These are phyloP conservation scores for Oncorhynchus keta DNA, from an alignment of 2,113 vertebrate species.

Conservation along the genomic window DNA sequence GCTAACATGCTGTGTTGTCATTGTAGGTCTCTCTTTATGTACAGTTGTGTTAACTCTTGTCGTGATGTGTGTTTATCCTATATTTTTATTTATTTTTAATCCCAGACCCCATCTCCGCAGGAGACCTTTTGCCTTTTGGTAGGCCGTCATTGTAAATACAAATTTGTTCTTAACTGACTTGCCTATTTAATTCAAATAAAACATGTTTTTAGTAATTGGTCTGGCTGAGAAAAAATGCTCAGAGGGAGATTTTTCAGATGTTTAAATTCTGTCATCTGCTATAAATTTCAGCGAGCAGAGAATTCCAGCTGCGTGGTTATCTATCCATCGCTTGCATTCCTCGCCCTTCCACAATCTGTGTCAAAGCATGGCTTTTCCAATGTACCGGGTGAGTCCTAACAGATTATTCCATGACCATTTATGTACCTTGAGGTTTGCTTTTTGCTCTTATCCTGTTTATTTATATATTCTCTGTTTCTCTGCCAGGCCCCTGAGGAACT, in stretches of 20 bases:
- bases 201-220: background rate
- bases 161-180: too few relatives aligned
- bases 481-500: conserved; percentile 76
- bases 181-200: too few relatives aligned
- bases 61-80: too few relatives aligned
- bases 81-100: too few relatives aligned
- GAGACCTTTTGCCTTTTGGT: too few relatives aligned
- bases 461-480: background rate
- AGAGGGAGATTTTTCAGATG: background rate
- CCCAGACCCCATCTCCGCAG: too few relatives aligned
- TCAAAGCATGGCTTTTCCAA: conserved; percentile 63
- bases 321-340: conserved; percentile 67
- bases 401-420: background rate
- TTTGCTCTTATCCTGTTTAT: background rate
- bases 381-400: conserved; percentile 68
- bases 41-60: too few relatives aligned
- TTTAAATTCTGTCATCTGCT: background rate
- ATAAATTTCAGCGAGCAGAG: conserved; percentile 51
- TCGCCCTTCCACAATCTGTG: conserved; percentile 60
- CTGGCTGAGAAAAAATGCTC: background rate
- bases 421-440: background rate
- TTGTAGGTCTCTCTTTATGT: too few relatives aligned
- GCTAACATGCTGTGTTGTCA: too few relatives aligned
- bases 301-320: conserved; percentile 68
- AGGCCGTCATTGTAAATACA: too few relatives aligned